Evolutionary conservation across 1,140 invertebrate species (phyloP).

Genomic region (Scaptomyza graminum): DNA sequence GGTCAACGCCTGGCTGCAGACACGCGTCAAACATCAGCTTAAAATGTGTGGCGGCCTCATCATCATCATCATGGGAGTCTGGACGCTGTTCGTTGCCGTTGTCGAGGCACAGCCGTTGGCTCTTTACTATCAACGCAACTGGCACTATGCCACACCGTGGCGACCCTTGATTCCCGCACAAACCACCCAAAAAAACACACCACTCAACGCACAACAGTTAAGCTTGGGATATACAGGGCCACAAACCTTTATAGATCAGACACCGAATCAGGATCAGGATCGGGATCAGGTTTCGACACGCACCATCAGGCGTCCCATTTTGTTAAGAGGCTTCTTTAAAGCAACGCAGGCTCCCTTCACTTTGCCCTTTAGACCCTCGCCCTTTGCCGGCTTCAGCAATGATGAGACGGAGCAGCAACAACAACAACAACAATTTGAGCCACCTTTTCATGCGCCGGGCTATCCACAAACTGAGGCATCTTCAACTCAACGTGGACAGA

Average conservation of each 20-base stretch:
- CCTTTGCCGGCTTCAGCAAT: constrained; percentile 44
- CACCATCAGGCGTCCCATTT: constrained; percentile 3
- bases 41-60: constrained; percentile 11
- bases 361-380: constrained; percentile 42
- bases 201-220: constrained; percentile 3
- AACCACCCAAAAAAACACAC: too few relatives aligned
- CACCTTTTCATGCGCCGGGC: constrained; percentile 34
- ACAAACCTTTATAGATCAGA: constrained; percentile 25
- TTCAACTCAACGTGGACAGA: not conserved
- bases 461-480: constrained; percentile 20
- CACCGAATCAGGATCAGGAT: not conserved
- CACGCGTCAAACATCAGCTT: constrained; percentile 24
- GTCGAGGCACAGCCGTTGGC: constrained; percentile 5
- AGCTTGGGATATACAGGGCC: constrained; percentile 37
- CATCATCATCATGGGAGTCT: not conserved
- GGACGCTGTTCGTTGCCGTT: not conserved
- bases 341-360: constrained; percentile 14
- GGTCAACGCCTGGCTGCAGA: constrained; percentile 19
- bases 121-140: constrained; percentile 16
- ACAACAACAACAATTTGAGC: constrained; percentile 12
- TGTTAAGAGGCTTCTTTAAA: constrained; percentile 17
- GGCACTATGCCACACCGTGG: constrained; percentile 36
- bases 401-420: constrained; percentile 6
- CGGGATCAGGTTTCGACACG: not conserved
- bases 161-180: constrained; percentile 3